Conservation (phyloP, 2,113 vertebrate genomes). For the Chinchilla lanigera region DNA sequence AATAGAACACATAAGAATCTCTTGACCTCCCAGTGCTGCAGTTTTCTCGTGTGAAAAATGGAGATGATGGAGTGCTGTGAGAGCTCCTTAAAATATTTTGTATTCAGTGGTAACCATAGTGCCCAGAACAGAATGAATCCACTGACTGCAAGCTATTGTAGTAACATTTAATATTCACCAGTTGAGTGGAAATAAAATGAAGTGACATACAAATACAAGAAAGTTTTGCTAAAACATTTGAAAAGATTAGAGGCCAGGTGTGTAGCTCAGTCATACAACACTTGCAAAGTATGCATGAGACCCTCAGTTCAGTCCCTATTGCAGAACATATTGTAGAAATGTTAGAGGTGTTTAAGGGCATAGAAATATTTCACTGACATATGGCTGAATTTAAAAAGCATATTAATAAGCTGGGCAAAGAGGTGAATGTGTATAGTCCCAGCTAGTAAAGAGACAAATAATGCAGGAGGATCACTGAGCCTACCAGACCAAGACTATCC, state of each 20-base stretch:
- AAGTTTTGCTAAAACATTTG: not conserved
- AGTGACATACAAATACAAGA: not conserved
- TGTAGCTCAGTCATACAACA: not conserved
- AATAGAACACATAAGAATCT: not conserved
- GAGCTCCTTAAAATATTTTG: conserved; percentile 23
- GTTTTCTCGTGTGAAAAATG: conserved; percentile 1
- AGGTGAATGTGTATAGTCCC: no score
- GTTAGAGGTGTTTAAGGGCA: not conserved
- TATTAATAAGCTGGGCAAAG: not conserved
- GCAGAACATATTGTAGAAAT: not conserved
- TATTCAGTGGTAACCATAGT: not conserved
- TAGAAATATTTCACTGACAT: not conserved
- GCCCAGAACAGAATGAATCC: not conserved
- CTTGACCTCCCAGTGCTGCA: not conserved
- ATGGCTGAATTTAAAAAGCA: not conserved
- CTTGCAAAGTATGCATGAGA: not conserved
- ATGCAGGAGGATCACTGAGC: not conserved
- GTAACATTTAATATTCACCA: not conserved
- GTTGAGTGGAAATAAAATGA: not conserved
- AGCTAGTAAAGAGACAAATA: not conserved
- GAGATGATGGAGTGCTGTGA: not conserved
- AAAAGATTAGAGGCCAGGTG: not conserved
- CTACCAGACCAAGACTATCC: not conserved
- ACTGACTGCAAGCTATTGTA: not conserved
- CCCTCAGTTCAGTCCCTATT: not conserved